Evolutionary conservation across 2,113 vertebrate species (phyloP).

Genomic region (Poeciliopsis retropinna): DNA sequence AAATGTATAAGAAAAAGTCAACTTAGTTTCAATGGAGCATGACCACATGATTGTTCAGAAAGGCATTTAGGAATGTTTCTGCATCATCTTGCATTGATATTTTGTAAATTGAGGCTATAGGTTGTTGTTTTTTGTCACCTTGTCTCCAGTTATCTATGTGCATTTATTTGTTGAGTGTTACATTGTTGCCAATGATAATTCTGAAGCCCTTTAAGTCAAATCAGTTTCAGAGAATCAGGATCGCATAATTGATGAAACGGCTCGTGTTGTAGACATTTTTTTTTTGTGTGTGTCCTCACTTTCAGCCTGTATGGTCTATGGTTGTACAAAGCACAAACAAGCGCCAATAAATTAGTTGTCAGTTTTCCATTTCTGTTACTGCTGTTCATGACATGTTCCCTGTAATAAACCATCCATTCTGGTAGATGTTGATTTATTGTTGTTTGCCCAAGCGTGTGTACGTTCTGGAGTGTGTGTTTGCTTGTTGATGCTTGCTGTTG

Average conservation of each 20-base stretch:
- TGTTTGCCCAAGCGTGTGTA: conserved; percentile 20
- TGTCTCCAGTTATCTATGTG: conserved; percentile 3
- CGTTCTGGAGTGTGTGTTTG: conserved; percentile 19
- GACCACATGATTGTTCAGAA: neutral
- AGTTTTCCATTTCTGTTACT: conserved; percentile 19
- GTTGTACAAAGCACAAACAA: conserved; percentile 54
- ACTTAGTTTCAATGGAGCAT: neutral
- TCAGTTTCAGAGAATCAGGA: conserved; percentile 3
- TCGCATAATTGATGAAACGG: neutral
- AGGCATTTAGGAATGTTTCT: neutral
- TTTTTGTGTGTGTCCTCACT: conserved; percentile 11
- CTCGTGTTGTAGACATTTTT: conserved; percentile 10
- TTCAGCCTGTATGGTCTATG: conserved; percentile 57
- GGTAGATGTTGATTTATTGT: conserved; percentile 39
- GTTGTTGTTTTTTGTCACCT: neutral
- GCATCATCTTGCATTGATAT: neutral
- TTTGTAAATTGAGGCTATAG: neutral
- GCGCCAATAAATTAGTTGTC: conserved; percentile 54
- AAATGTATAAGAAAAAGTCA: neutral
- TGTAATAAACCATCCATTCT: conserved; percentile 65
- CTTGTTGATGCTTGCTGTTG: conserved; percentile 25
- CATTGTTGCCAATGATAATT: conserved; percentile 12
- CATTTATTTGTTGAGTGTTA: conserved; percentile 1
- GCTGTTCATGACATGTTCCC: conserved; percentile 48
- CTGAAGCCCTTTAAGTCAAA: neutral